Evolutionary conservation across 1,140 invertebrate genomes (phyloP).

Genomic region (Cydia fagiglandana): DNA sequence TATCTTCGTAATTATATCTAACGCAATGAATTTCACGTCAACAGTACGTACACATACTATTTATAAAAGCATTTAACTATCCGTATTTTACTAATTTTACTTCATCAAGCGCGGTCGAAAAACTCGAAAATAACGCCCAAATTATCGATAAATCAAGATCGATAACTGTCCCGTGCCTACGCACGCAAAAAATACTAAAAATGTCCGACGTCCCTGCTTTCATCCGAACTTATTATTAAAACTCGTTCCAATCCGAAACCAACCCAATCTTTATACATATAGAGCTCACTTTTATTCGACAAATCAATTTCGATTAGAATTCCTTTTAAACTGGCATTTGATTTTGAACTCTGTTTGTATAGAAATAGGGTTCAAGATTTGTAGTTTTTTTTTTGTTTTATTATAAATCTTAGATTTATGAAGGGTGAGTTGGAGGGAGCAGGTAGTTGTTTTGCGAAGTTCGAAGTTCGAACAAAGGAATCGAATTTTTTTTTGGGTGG

Average conservation of each 20-base stretch:
- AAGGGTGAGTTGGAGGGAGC: slow-evolving; percentile 9
- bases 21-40: too few species aligned
- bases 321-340: not conserved
- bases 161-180: slow-evolving; percentile 17
- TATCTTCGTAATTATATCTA: too few species aligned
- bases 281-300: not conserved
- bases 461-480: slow-evolving; percentile 2
- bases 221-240: slow-evolving; percentile 24
- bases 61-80: too few species aligned
- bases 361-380: not conserved
- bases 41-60: too few species aligned
- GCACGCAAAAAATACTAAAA: slow-evolving; percentile 30
- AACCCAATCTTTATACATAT: not conserved
- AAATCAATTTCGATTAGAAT: slow-evolving; percentile 12
- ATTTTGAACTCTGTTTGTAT: not conserved
- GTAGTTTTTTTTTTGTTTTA: not conserved
- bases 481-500: not conserved
- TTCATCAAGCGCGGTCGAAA: too few species aligned
- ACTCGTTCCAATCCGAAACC: not conserved
- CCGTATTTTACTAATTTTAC: too few species aligned
- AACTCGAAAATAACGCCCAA: too few species aligned
- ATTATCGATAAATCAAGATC: not conserved
- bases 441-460: slow-evolving; percentile 5
- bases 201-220: slow-evolving; percentile 27
- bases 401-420: slow-evolving; percentile 22